Percentiles rank a stretch among this genome's conserved stretches.
phyloP scores from a whole-genome alignment of 2,113 vertebrate genomes.

The Clinocottus analis region DNA sequence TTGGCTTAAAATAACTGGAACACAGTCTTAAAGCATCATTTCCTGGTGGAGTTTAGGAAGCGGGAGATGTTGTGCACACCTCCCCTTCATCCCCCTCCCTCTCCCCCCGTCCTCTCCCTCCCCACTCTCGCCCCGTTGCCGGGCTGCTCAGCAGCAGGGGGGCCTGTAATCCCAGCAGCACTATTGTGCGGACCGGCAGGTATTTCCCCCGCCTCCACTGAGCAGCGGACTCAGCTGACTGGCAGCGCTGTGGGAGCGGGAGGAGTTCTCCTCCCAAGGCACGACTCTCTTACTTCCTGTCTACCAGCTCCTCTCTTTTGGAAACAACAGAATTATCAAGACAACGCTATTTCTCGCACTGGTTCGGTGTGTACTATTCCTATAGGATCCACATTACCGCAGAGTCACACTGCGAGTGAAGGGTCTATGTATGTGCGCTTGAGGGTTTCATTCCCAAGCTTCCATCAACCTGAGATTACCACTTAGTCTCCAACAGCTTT shows the following conservation, averaged over 20 bases:
- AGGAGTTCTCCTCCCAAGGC: constrained; percentile 49
- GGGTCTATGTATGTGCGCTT: background rate
- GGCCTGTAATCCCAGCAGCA: constrained; percentile 83
- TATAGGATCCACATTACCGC: background rate
- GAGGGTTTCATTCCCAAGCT: constrained; percentile 41
- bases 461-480: constrained; percentile 50
- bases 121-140: constrained; percentile 22
- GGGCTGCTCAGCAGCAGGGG: constrained; percentile 87
- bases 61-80: constrained; percentile 84
- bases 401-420: constrained; percentile 7
- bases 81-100: background rate
- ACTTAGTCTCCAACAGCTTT: constrained; percentile 75
- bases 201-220: constrained; percentile 83
- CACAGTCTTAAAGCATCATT: background rate
- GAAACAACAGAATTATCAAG: constrained; percentile 32
- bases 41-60: constrained; percentile 80
- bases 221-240: constrained; percentile 81
- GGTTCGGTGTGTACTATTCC: background rate
- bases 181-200: constrained; percentile 89
- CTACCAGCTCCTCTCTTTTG: constrained; percentile 26
- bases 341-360: constrained; percentile 13
- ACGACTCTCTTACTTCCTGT: constrained; percentile 65
- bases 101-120: background rate
- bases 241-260: constrained; percentile 73
- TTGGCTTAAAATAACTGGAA: background rate